These are phyloP conservation scores for Hapalemur alaotrensis DNA, from an alignment of 2,797 vertebrate genomes.

Conservation along the genomic window DNA sequence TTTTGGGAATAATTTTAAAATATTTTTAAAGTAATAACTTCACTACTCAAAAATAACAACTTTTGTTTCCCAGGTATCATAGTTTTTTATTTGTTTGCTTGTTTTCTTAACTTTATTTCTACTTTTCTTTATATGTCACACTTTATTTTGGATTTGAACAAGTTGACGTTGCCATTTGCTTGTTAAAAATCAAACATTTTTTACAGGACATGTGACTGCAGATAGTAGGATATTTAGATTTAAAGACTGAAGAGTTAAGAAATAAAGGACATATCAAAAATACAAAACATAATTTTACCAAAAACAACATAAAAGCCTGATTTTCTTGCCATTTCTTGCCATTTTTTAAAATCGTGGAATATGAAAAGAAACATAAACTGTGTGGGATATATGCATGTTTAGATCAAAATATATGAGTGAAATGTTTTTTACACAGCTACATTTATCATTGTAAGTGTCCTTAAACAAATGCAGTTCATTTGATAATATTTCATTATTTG, in stretches of 20 bases:
- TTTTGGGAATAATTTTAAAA: not conserved
- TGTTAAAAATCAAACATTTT: not conserved
- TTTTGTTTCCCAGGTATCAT: not conserved
- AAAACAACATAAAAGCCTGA: not conserved
- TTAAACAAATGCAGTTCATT: constrained; percentile 41
- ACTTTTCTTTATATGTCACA: not conserved
- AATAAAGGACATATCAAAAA: not conserved
- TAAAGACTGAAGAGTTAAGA: not conserved
- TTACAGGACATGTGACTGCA: not conserved
- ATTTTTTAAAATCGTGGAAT: not conserved
- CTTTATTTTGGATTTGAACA: not conserved
- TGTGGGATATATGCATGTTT: not conserved
- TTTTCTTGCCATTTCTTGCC: not conserved
- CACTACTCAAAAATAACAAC: not conserved
- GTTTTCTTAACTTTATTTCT: not conserved
- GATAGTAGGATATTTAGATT: not conserved
- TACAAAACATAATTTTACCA: not conserved
- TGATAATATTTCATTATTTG: constrained; percentile 49
- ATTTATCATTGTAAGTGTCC: constrained; percentile 25
- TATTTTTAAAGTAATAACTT: not conserved
- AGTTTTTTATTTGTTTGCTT: not conserved
- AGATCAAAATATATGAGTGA: constrained; percentile 31
- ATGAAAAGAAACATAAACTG: not conserved
- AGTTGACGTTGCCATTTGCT: not conserved
- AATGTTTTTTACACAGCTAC: not conserved